These are phyloP conservation scores for Macroteleia sp. DNA, from an alignment of 2,888 invertebrate genomes.

Conservation along the genomic window DNA sequence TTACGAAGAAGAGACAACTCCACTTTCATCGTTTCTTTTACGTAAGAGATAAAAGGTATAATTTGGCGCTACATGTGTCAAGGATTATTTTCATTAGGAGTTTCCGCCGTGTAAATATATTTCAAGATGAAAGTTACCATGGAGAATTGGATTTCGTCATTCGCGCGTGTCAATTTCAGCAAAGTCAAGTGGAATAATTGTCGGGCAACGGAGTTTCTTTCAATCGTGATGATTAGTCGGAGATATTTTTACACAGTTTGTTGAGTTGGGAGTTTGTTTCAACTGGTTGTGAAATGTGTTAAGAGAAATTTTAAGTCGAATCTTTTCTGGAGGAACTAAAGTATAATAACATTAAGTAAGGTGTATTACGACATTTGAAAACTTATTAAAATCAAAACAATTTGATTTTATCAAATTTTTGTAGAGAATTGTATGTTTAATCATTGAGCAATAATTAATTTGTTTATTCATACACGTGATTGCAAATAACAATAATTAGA, in stretches of 20 bases:
- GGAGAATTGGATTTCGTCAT: constrained; percentile 33
- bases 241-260: background rate
- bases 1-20: constrained; percentile 17
- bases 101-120: constrained; percentile 31
- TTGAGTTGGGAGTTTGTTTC: constrained; percentile 4
- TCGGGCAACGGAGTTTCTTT: constrained; percentile 1
- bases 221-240: constrained; percentile 17
- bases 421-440: too few relatives aligned
- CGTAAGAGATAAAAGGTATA: constrained; percentile 36
- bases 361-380: too few relatives aligned
- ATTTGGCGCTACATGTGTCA: constrained; percentile 45
- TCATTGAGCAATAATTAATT: too few relatives aligned
- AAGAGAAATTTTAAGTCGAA: constrained; percentile 11
- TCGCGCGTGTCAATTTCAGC: constrained; percentile 33
- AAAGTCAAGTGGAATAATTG: constrained; percentile 30
- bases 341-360: too few relatives aligned
- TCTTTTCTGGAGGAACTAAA: too few relatives aligned
- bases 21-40: constrained; percentile 40
- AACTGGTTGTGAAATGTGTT: constrained; percentile 1
- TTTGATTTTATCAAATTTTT: too few relatives aligned
- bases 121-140: constrained; percentile 30
- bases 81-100: constrained; percentile 36
- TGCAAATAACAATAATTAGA: too few relatives aligned
- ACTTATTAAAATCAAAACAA: too few relatives aligned
- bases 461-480: too few relatives aligned